Conservation (phyloP, 2,888 invertebrate genomes). For the Andricus quercusramuli region DNA sequence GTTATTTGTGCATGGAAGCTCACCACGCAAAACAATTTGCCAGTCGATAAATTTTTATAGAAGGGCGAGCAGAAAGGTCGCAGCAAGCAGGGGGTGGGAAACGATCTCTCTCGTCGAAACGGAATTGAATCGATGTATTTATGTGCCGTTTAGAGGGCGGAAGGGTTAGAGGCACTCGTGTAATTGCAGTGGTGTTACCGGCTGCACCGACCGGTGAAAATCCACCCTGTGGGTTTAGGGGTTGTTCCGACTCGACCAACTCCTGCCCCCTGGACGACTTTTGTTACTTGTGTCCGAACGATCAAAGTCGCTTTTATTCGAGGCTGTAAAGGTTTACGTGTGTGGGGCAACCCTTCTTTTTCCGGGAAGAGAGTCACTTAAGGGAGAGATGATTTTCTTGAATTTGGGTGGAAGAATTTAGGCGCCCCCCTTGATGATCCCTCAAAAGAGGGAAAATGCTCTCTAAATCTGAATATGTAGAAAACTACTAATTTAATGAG, state of each 20-base stretch:
- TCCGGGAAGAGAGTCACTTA: neutral
- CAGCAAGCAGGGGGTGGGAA: conserved; percentile 52
- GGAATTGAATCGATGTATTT: conserved; percentile 79
- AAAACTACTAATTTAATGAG: no score
- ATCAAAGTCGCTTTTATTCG: conserved; percentile 31
- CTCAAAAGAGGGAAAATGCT: no score
- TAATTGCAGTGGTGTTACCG: conserved; percentile 71
- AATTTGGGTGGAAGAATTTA: neutral
- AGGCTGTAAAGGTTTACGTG: neutral
- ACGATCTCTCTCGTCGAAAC: conserved; percentile 70
- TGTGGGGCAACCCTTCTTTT: neutral
- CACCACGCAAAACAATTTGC: conserved; percentile 78
- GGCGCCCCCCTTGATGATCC: no score
- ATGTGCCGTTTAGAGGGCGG: conserved; percentile 75
- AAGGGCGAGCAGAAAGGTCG: conserved; percentile 59
- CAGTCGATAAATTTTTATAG: conserved; percentile 78
- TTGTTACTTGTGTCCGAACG: conserved; percentile 40
- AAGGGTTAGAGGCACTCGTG: conserved; percentile 74
- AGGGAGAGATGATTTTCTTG: neutral
- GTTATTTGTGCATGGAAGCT: conserved; percentile 66
- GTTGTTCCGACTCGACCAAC: conserved; percentile 13
- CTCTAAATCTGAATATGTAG: no score
- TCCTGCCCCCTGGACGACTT: conserved; percentile 23
- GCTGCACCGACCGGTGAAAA: conserved; percentile 61
- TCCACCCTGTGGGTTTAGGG: conserved; percentile 58